Conservation (phyloP, 1,140 invertebrate species). For the Sipha flava region DNA sequence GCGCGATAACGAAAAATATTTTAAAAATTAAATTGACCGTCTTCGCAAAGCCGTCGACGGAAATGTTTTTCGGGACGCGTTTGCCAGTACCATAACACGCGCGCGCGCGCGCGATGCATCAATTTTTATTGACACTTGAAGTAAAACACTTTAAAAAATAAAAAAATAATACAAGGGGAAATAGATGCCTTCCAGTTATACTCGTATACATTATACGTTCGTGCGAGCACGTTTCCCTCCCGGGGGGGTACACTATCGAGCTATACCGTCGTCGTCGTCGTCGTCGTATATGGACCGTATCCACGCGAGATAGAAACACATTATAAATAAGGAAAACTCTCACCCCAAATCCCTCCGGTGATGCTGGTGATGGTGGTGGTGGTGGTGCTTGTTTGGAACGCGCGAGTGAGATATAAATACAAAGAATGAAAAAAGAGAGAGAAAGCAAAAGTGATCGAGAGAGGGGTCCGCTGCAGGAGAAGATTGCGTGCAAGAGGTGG, state of each 20-base stretch:
- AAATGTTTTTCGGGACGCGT: too few relatives aligned
- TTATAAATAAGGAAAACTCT: conserved; percentile 11
- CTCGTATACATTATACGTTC: background rate
- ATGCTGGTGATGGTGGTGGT: background rate
- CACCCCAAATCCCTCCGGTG: background rate
- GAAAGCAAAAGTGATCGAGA: background rate
- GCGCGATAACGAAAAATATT: too few relatives aligned
- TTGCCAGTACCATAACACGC: too few relatives aligned
- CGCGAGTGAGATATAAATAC: background rate
- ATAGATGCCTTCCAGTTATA: background rate
- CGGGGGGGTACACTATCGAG: background rate
- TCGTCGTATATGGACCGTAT: conserved; percentile 14
- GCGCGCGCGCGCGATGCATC: background rate
- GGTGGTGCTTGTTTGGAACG: background rate
- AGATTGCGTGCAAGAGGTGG: background rate
- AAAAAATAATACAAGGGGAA: background rate
- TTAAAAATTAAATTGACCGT: too few relatives aligned
- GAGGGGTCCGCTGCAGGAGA: background rate
- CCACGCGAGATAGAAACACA: background rate
- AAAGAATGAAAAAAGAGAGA: background rate
- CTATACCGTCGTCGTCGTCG: background rate
- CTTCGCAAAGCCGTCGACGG: too few relatives aligned
- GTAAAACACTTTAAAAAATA: background rate
- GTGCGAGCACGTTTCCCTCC: background rate
- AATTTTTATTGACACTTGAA: conserved; percentile 1